Base-by-base conservation (phyloP, 2,888 invertebrate species). In the Galeopsomyia nigrocyanea region DNA sequence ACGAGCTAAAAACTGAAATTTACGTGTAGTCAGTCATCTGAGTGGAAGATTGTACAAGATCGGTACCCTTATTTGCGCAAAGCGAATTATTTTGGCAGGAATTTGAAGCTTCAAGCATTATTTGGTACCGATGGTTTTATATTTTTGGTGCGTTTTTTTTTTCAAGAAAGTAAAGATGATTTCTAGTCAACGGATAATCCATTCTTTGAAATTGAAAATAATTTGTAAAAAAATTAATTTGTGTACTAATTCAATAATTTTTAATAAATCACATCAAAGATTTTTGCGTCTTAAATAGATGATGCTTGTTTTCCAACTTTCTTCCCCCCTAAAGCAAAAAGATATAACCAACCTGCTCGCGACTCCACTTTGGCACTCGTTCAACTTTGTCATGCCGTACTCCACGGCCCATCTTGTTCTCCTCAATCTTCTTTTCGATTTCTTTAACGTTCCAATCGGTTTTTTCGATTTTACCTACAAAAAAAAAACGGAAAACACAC, bases 391-490 rank as follows among this genome's bases (percentile, higher is more conserved):
- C 94, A 60, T 90, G 89, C 10, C 88, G 87, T 71, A 89, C 88
- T 13, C 90, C 89, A 80, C 91, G 88, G 47, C 92, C 92, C 83
- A 92, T 88, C 81, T 92, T 90, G 81, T 92, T 94, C 83, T 94
- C 93, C 80, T 91, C 89, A 47, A 96, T 96, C 87, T 96, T 96
- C 84, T 94, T 92, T 83, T 97, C 96, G 46, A 97, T 95, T 86
- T 95, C 93, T 78, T 94, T 93, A 49, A 96, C 92, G 87, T 96
- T 96, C 96, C 96, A 96, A 86, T 97, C 96, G 71, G 91, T 93
- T 74, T 93, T 92, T 83, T 96, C 95, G 77, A 96, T 94, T 87
- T 94, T 94, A 66, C 96, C 89, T 88, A 10, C 39, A 39, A n/a
- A 63, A 61, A 67, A 56, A 47, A 26, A 22, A 51, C 13, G n/a